These are phyloP conservation scores for Brachyptera risi DNA, from an alignment of 2,888 invertebrate species.

Conservation along the genomic window DNA sequence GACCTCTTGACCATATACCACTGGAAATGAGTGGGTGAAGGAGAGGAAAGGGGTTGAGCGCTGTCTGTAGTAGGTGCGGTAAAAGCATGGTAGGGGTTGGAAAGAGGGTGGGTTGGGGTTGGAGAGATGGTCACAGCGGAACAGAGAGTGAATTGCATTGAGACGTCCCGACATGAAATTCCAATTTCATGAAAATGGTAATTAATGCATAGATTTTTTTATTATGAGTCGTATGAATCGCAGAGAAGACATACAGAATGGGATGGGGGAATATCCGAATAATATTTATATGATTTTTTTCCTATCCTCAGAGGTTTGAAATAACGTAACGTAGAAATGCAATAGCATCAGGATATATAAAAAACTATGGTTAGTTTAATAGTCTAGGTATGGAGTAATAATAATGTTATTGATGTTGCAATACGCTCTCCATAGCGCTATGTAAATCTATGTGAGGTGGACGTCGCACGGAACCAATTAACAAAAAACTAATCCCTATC, in stretches of 20 bases:
- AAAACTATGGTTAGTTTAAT: neutral
- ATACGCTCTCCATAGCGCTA: neutral
- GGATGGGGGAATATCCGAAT: conserved; percentile 15
- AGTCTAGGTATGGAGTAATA: too few species aligned
- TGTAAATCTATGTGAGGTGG: too few species aligned
- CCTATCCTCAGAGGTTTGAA: conserved; percentile 10
- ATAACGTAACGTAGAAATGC: neutral
- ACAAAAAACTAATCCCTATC: conserved; percentile 13
- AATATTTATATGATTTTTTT: conserved; percentile 16
- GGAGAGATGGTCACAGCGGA: conserved; percentile 9
- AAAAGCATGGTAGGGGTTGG: neutral
- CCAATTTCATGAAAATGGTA: conserved; percentile 38
- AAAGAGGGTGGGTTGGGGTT: neutral
- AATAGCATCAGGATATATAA: neutral
- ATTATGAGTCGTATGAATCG: conserved; percentile 21
- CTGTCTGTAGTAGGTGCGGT: too few species aligned
- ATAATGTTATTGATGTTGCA: neutral
- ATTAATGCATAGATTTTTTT: conserved; percentile 38
- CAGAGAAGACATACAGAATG: neutral
- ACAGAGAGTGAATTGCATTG: conserved; percentile 21
- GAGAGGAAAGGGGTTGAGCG: neutral
- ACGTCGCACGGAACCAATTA: conserved; percentile 26
- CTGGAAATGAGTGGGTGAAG: neutral
- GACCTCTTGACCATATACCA: neutral
- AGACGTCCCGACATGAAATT: conserved; percentile 36